phyloP scores from a whole-genome alignment of 2,797 vertebrate species.

The Myotis daubentonii region DNA sequence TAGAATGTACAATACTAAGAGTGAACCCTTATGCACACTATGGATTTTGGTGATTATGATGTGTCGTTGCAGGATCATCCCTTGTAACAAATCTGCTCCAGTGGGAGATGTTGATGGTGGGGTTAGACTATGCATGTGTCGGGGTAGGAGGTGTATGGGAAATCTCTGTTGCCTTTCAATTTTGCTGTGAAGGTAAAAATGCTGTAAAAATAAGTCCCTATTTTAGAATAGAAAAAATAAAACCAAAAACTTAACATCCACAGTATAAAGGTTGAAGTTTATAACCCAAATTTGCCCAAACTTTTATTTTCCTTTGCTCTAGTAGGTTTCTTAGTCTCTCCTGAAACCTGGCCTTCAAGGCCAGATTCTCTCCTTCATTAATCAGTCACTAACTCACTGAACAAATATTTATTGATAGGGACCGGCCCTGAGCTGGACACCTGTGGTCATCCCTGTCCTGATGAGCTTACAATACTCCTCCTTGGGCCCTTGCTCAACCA shows the following conservation, averaged over 20 bases:
- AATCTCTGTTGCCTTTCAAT: not conserved
- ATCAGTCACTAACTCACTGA: not conserved
- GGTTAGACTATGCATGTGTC: not conserved
- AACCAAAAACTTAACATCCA: not conserved
- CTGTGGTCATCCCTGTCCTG: not conserved
- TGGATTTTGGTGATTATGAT: not conserved
- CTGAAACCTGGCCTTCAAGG: not conserved
- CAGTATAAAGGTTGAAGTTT: not conserved
- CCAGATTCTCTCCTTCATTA: not conserved
- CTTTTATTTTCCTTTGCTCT: conserved; percentile 13
- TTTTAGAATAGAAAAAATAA: not conserved
- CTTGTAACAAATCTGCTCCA: not conserved
- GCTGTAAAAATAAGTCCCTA: not conserved
- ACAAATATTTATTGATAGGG: not conserved
- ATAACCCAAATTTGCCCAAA: not conserved
- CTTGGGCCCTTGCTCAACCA: not conserved
- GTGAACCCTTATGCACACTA: not conserved
- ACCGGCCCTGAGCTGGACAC: not conserved
- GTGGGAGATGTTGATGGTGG: not conserved
- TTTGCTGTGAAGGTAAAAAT: not conserved
- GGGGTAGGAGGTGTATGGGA: not conserved
- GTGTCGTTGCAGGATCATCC: not conserved
- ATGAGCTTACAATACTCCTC: not conserved
- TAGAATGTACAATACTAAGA: not conserved
- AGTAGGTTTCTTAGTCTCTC: not conserved